Base-by-base conservation (phyloP, 1,140 invertebrate genomes). In the Camponotus pennsylvanicus region DNA sequence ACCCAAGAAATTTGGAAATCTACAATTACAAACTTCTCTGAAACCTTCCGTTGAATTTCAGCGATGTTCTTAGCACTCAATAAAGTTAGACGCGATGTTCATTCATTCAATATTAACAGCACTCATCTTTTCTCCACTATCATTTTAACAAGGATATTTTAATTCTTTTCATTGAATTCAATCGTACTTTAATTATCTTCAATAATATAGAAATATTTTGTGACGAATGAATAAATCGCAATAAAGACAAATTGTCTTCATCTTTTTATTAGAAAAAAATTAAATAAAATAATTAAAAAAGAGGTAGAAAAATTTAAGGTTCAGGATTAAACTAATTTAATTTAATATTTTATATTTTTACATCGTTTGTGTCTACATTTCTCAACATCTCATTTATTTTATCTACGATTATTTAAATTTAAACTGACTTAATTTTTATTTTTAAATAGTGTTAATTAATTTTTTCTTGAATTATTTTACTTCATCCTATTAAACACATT, bases 1-100 rank as follows among this genome's bases (percentile, higher is more conserved):
- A 42, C 6, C 8, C 49, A 70, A 27, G 64, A 80, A 80, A 80
- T 80, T 80, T 15, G 15, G 78, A 80, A 70, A 80, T 52, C 64
- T 70, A 70, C 34, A 80, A 70, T 70, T 80, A 70, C 32, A n/a
- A 67, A 79, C 63, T 80, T 70, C 63, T 42, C 64, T 57, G 45
- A 37, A 70, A 70, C 42, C 3, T 37, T 70, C 2, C 21, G 37
- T 80, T 45, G 34, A 69, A 69, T 69, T 80, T 80, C 63, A 55
- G 64, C 34, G 52, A 57, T 8, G 49, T 70, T 21, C 78, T 80
- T 70, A 70, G 34, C 21, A 80, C 21, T 52, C 32, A 69, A 79
- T 79, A 8, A 79, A 27, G 21, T 80, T 57, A 42, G 9, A 45
- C 42, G 27, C 27, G 27, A 70, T 37, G 15, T 42, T 80, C 63